phyloP scores from a whole-genome alignment of 2,888 invertebrate species.

The Eilema caniola region DNA sequence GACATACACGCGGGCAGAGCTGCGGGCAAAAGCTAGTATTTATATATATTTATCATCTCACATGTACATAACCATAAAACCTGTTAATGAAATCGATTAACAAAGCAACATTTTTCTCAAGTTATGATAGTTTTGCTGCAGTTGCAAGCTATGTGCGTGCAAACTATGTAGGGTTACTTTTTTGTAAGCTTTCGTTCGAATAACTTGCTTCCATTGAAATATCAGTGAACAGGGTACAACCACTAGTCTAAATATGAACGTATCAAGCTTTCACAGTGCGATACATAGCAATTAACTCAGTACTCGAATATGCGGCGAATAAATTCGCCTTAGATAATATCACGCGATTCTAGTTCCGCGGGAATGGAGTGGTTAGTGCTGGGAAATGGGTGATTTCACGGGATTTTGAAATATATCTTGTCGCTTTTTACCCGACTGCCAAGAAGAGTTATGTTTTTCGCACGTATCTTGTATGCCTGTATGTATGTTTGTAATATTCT shows the following conservation, averaged over 20 bases:
- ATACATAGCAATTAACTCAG: constrained; percentile 56
- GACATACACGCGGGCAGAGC: too few species aligned
- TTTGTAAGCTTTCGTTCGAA: neutral
- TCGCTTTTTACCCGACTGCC: too few species aligned
- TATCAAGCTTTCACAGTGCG: constrained; percentile 53
- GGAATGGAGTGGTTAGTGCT: constrained; percentile 42
- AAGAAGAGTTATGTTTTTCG: too few species aligned
- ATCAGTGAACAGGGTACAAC: neutral
- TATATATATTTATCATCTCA: too few species aligned
- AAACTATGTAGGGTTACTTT: too few species aligned
- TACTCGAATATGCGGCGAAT: constrained; percentile 53
- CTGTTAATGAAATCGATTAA: neutral
- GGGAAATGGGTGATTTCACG: constrained; percentile 1
- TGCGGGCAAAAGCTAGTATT: too few species aligned
- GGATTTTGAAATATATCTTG: constrained; percentile 1
- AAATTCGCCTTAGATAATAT: constrained; percentile 53
- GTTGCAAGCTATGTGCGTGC: neutral
- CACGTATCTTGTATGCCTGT: too few species aligned
- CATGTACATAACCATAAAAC: neutral
- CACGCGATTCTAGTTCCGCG: constrained; percentile 45
- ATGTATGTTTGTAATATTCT: too few species aligned
- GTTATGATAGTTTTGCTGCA: neutral
- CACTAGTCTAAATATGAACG: constrained; percentile 33
- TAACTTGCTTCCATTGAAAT: neutral
- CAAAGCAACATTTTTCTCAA: neutral